Conservation (phyloP, 2,113 vertebrate genomes). For the Coryphaenoides rupestris region DNA sequence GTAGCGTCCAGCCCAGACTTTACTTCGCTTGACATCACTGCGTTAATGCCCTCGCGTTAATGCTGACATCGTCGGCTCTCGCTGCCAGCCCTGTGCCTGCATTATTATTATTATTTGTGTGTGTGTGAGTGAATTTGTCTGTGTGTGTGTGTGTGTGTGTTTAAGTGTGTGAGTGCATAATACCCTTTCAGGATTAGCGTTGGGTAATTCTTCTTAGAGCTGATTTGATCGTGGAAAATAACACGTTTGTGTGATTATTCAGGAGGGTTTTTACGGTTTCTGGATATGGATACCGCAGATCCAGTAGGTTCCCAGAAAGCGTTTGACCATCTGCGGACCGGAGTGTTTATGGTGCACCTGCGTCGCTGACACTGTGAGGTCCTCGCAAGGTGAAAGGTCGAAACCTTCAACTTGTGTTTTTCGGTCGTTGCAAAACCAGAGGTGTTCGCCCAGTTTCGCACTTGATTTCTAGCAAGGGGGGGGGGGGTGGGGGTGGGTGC, state of each 20-base stretch:
- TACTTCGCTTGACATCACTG: not conserved
- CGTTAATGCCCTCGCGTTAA: not conserved
- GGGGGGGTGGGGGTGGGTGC: too few species aligned
- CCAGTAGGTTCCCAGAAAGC: too few species aligned
- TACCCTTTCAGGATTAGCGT: not conserved
- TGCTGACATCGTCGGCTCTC: conserved; percentile 24
- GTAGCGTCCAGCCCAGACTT: not conserved
- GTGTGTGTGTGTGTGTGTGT: not conserved
- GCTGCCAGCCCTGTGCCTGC: not conserved
- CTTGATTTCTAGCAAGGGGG: too few species aligned
- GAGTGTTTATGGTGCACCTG: too few species aligned
- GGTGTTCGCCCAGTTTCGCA: too few species aligned
- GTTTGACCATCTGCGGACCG: too few species aligned
- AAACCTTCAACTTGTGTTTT: not conserved
- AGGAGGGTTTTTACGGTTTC: too few species aligned
- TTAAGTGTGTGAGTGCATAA: not conserved
- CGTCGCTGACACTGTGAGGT: too few species aligned
- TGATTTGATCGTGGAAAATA: not conserved
- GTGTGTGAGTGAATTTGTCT: not conserved
- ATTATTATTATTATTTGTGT: not conserved
- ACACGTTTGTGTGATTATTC: too few species aligned
- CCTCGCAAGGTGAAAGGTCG: not conserved
- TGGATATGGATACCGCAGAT: too few species aligned
- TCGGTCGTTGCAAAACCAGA: not conserved
- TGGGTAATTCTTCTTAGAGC: not conserved